Percentiles rank a stretch among this genome's conserved stretches.
Evolutionary conservation across 2,113 vertebrate species (phyloP).

Genomic region (Polyodon spathula): DNA sequence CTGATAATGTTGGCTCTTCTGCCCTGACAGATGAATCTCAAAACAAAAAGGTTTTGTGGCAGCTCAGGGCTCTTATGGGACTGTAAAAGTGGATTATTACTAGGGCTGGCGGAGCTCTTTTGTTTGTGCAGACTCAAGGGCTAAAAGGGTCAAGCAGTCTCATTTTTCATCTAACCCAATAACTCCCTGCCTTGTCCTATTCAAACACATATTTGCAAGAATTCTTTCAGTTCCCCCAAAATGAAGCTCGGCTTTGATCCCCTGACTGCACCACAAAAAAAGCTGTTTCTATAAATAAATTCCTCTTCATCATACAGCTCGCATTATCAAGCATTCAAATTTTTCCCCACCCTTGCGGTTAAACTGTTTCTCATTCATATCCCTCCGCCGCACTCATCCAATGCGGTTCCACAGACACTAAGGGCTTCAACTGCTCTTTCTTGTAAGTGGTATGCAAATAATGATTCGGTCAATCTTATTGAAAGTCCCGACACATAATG

Average conservation of each 20-base stretch:
- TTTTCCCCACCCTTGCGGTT: not conserved
- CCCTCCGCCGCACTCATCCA: not conserved
- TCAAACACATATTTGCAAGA: constrained; percentile 14
- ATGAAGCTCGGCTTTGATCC: constrained; percentile 26
- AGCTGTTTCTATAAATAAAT: constrained; percentile 37
- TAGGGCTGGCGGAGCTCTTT: constrained; percentile 35
- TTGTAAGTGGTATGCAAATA: not conserved
- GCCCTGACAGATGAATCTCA: no score
- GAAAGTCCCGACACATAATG: not conserved
- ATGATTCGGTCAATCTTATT: not conserved
- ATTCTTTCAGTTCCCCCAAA: constrained; percentile 21
- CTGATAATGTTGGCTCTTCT: no score
- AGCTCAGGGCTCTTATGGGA: no score
- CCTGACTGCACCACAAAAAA: constrained; percentile 14
- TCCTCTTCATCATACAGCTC: constrained; percentile 24
- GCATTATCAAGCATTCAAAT: constrained; percentile 12
- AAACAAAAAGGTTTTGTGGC: no score
- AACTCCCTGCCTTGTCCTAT: constrained; percentile 32
- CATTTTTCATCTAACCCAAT: constrained; percentile 58
- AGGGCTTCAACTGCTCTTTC: constrained; percentile 6
- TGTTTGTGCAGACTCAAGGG: constrained; percentile 40
- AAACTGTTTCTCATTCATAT: constrained; percentile 1
- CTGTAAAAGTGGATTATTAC: constrained; percentile 53
- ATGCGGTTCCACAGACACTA: constrained; percentile 1
- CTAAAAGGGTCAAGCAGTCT: constrained; percentile 58